A percentile compares a stretch with the other conserved stretches of the same genome.
Evolutionary conservation across 2,888 invertebrate genomes (phyloP).

Genomic region (Stenodema calcarata): DNA sequence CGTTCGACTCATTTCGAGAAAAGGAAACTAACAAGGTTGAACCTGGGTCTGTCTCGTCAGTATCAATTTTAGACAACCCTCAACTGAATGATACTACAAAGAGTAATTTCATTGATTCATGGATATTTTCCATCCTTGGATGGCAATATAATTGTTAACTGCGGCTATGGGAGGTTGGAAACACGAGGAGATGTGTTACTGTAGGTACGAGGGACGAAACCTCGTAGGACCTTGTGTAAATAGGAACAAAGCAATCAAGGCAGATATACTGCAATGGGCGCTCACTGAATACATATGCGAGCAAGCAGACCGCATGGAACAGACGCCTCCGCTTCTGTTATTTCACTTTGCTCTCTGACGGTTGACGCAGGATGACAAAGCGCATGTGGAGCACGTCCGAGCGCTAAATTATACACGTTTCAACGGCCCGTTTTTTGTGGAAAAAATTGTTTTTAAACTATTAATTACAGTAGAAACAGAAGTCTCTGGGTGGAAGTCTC

Average conservation of each 20-base stretch:
- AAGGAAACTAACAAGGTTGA: too few relatives aligned
- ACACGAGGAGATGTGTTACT: neutral
- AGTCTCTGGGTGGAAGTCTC: too few relatives aligned
- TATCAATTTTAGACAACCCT: neutral
- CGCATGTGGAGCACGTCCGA: neutral
- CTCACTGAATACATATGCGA: constrained; percentile 14
- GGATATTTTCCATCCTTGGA: neutral
- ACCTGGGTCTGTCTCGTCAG: too few relatives aligned
- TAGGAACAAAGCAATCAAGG: constrained; percentile 47
- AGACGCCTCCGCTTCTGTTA: neutral
- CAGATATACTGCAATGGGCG: constrained; percentile 36
- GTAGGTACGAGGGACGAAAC: neutral
- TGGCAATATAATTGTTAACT: constrained; percentile 15
- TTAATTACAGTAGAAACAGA: neutral
- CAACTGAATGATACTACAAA: too few relatives aligned
- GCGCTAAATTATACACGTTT: neutral
- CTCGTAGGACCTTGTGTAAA: constrained; percentile 9
- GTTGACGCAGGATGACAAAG: constrained; percentile 7
- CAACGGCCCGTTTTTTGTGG: neutral
- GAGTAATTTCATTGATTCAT: too few relatives aligned
- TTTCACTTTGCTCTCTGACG: constrained; percentile 7
- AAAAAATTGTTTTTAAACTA: neutral
- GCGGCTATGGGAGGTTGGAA: neutral
- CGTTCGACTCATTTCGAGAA: too few relatives aligned
- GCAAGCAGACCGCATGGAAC: neutral